Evolutionary conservation across 2,888 invertebrate genomes (phyloP), one percentile per base, ranked within the genome.

Genomic region (Mesorhabditis spiculigera): DNA sequence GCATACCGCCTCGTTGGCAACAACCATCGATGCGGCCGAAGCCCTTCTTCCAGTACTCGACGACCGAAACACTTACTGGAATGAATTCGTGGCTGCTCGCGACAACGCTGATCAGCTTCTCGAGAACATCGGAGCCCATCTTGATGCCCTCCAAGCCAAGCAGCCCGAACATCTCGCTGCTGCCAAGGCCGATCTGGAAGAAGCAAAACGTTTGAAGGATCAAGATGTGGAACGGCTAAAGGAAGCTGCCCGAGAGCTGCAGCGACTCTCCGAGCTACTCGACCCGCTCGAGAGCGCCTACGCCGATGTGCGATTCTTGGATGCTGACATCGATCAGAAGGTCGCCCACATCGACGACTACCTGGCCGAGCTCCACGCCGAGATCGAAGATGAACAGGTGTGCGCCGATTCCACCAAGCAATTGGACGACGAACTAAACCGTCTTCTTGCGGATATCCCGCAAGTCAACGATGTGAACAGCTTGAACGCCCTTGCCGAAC

Each of bases 221-320:
- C 68, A 72, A 58, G 71, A 73, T 10, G 58, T 75, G 43, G 66
- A 70, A 61, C 68, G 70, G 43, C 73, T 78, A 45, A 69, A 73
- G 62, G 73, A 68, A 58, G 74, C 72, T 58, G 73, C 74, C n/a
- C 45, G 63, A 61, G 63, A 70, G 72, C 61, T 82, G 72, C 77
- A 80, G 71, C 71, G 72, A 45, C 73, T 81, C 44, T 78, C 78
- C 44, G 78, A 81, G 67, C 71, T 74, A 66, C 73, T 81, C 41
- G 73, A 81, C 67, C 80, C 80, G 67, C 75, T 80, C 45, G 82
- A 77, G 64, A 78, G 73, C 66, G 78, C 79, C n/a, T 77, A 80
- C 67, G 75, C 78, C 16, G 80, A 80, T 66, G 79, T 80, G 42
- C 78, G 81, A 68, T 82, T 82, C 75, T 72, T 78, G 68, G 79